phyloP scores from a whole-genome alignment of 2,888 invertebrate genomes.

The Apamea crenata region DNA sequence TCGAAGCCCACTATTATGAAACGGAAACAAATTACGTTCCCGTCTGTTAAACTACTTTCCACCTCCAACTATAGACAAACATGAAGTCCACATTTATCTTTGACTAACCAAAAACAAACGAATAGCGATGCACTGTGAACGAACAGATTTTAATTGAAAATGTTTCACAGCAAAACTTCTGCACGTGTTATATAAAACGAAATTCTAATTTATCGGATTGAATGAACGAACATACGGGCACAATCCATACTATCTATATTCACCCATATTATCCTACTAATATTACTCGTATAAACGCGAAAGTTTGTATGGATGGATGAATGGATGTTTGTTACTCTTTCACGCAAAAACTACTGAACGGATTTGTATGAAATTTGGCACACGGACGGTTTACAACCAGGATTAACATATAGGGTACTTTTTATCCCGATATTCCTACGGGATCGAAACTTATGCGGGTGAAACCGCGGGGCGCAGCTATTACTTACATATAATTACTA shows the following conservation, averaged over 20 bases:
- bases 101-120: slow-evolving; percentile 42
- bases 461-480: no score
- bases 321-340: no score
- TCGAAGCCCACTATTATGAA: slow-evolving; percentile 10
- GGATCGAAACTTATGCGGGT: no score
- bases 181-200: slow-evolving; percentile 19
- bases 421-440: no score
- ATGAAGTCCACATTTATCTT: slow-evolving; percentile 44
- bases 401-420: no score
- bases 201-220: slow-evolving; percentile 56
- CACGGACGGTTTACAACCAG: no score
- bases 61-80: slow-evolving; percentile 18
- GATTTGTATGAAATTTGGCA: no score
- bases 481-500: no score
- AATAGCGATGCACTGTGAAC: slow-evolving; percentile 25
- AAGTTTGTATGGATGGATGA: no score
- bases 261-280: no score
- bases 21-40: slow-evolving; percentile 42
- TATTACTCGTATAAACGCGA: no score
- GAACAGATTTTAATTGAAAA: slow-evolving; percentile 57
- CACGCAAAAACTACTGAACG: no score
- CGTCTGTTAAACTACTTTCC: slow-evolving; percentile 37
- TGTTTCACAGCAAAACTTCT: slow-evolving; percentile 43
- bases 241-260: not conserved
- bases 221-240: slow-evolving; percentile 9